Percentiles rank a stretch among this genome's conserved stretches.
Evolutionary conservation across 23 tunicate genomes (phyloP).

Genomic region (Halocynthia aurantium): DNA sequence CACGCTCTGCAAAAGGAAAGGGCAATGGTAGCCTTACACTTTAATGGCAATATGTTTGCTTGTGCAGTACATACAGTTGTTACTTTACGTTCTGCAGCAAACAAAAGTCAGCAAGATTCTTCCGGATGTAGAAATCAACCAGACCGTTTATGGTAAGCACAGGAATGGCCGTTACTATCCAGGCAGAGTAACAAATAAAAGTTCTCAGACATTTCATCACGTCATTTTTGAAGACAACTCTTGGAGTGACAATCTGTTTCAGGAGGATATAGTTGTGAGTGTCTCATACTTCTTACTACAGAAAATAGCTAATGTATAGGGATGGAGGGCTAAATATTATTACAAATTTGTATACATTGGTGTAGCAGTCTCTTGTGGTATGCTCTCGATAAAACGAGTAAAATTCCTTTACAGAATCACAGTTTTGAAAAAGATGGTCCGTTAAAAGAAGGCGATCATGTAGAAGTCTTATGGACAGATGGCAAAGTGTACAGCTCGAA

Average conservation of each 20-base stretch:
- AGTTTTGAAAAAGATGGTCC: constrained; percentile 32
- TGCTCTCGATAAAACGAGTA: not conserved
- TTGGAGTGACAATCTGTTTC: constrained; percentile 75
- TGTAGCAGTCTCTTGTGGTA: no score
- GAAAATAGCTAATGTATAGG: no score
- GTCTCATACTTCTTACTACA: no score
- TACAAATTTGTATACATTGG: no score
- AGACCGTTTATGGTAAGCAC: constrained; percentile 45
- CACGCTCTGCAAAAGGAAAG: constrained; percentile 41
- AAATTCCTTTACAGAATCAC: constrained; percentile 31
- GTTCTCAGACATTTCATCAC: constrained; percentile 41
- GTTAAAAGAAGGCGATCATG: constrained; percentile 37
- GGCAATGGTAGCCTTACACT: not conserved
- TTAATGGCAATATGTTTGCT: no score
- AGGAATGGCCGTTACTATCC: constrained; percentile 52
- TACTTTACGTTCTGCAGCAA: not conserved
- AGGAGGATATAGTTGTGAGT: constrained; percentile 59
- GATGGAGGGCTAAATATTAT: no score
- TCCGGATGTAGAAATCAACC: constrained; percentile 23
- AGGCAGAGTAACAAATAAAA: constrained; percentile 25
- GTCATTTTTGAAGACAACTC: constrained; percentile 68
- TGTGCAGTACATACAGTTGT: no score
- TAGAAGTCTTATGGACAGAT: constrained; percentile 74
- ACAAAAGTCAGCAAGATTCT: not conserved
- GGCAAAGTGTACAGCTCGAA: constrained; percentile 53